A percentile compares a stretch with the other conserved stretches of the same genome.
phyloP scores from a whole-genome alignment of 2,113 vertebrate genomes.

The Pangasianodon hypophthalmus region DNA sequence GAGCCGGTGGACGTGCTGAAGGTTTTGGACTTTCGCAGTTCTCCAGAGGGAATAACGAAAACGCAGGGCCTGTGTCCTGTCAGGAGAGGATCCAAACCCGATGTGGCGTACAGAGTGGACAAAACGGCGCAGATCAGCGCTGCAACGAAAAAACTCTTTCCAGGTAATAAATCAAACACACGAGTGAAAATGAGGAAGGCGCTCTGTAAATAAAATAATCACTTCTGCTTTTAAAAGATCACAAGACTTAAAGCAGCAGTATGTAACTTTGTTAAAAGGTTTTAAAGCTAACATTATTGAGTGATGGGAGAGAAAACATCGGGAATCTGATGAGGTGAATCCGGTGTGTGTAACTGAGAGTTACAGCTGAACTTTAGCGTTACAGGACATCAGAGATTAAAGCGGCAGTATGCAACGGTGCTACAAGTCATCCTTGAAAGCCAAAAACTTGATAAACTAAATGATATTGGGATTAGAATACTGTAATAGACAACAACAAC shows the following conservation, averaged over 20 bases:
- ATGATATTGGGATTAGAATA: not conserved
- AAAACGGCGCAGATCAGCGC: slow-evolving; percentile 91
- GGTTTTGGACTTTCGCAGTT: slow-evolving; percentile 90
- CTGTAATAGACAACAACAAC: not conserved
- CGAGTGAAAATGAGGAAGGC: no score
- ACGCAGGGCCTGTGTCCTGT: slow-evolving; percentile 88
- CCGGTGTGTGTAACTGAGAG: no score
- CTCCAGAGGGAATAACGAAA: slow-evolving; percentile 90
- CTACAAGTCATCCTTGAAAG: not conserved
- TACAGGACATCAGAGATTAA: not conserved
- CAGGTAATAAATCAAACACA: slow-evolving; percentile 75
- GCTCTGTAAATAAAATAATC: not conserved
- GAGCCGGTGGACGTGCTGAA: slow-evolving; percentile 92
- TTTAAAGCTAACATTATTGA: not conserved
- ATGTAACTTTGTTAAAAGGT: not conserved
- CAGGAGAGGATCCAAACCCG: slow-evolving; percentile 87
- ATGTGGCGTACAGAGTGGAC: slow-evolving; percentile 88
- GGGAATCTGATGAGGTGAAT: not conserved
- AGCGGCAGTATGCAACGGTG: not conserved
- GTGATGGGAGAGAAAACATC: not conserved
- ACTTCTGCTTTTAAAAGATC: not conserved
- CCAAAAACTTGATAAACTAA: not conserved
- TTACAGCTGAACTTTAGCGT: not conserved
- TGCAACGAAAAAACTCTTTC: slow-evolving; percentile 91
- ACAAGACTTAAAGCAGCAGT: not conserved